Percentiles rank a stretch among this genome's conserved stretches.
Conservation (phyloP, 2,113 vertebrate genomes). For the Corythornis vintsioides region DNA sequence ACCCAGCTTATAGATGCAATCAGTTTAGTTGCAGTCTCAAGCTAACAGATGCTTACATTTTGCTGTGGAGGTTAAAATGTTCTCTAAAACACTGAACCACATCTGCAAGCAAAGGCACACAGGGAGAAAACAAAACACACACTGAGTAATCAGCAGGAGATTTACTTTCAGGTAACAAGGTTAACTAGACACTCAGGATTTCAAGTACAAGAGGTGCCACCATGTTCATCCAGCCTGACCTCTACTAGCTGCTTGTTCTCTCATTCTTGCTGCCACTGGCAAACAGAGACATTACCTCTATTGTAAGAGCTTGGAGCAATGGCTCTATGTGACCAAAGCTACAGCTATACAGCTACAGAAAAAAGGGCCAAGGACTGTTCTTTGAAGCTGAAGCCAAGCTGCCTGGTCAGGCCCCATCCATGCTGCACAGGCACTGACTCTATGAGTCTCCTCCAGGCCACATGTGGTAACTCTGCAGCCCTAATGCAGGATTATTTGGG, state of each 20-base stretch:
- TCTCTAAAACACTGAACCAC: neutral
- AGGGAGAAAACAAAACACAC: neutral
- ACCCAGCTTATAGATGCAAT: slow-evolving; percentile 49
- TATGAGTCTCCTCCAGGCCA: neutral
- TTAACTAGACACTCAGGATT: neutral
- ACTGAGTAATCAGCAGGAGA: neutral
- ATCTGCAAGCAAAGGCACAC: slow-evolving; percentile 15
- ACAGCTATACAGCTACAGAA: neutral
- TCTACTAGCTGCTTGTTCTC: neutral
- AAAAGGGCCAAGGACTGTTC: neutral
- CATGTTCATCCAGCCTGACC: neutral
- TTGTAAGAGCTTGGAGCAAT: neutral
- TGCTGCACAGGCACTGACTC: neutral
- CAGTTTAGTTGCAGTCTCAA: slow-evolving; percentile 25
- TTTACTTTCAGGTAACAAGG: neutral
- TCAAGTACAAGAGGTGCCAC: neutral
- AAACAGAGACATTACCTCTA: neutral
- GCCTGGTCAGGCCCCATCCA: neutral
- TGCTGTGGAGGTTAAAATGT: slow-evolving; percentile 33
- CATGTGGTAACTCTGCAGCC: accelerated
- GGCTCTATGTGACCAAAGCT: accelerated
- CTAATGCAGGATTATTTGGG: neutral
- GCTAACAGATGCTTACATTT: slow-evolving; percentile 47
- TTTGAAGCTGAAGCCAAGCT: neutral
- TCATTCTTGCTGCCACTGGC: neutral